Base-by-base conservation (phyloP, 2,797 vertebrate genomes). In the Sebastes diaconus region DNA sequence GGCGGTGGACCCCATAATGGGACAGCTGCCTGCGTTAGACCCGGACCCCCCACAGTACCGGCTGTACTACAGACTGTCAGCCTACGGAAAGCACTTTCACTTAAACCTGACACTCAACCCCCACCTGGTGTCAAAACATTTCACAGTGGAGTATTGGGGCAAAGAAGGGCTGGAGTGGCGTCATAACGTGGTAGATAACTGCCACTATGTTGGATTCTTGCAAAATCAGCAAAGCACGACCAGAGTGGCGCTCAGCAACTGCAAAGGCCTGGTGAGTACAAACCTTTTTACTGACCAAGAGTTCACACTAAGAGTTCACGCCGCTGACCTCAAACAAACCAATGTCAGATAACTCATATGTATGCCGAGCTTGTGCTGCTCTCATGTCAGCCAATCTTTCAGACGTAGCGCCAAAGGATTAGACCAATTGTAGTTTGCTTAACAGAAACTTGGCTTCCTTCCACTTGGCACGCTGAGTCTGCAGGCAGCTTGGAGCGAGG, bases 21-120 rank as follows among this genome's bases (percentile, higher is more conserved):
- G 83, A 27, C 83, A 84, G 18, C 73, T 64, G 32, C 71, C 86
- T 0, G 27, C 64, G 0, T 87, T 93, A 36, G 95, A 97, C 77
- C 96, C 94, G 83, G 96, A 96, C 79, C 96, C 95, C 79, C 93
- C 96, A 11, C 95, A 96, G 90, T 92, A 97, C 92, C 97, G 94
- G 89, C 97, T 99, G 93, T 99, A 97, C 96, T 99, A 98, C 96
- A 97, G 96, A 95, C 97, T 99, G 94, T 98, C 97, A 75, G 98
- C 98, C 87, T 99, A 99, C 88, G 98, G 98, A 90, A 99, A 97
- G 96, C 97, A 98, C 97, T 99, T 99, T 97, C 96, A 98, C 94
- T 95, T 99, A 93, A 99, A 99, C 95, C 95, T 99, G 95, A 99
- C 97, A 79, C 97, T 98, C 92, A 99, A 97, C 94, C 97, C 97